These are phyloP conservation scores for Glyphotaelius pellucidus DNA, from an alignment of 2,888 invertebrate species.

Conservation along the genomic window DNA sequence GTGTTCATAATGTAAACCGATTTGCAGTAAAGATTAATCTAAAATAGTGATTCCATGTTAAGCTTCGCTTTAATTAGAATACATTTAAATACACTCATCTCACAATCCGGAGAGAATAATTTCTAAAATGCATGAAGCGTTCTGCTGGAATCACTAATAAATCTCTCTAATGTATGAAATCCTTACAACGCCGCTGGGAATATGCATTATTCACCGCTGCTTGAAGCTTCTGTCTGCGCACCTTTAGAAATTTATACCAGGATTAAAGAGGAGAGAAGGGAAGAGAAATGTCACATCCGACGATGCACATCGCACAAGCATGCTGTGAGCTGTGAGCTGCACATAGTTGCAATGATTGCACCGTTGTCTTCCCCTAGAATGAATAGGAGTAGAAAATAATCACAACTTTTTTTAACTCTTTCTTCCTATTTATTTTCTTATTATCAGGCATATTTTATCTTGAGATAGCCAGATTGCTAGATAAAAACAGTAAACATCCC, in stretches of 20 bases:
- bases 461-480: neutral
- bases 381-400: neutral
- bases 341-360: conserved; percentile 21
- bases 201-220: conserved; percentile 22
- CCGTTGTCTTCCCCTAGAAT: conserved; percentile 13
- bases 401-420: neutral
- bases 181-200: conserved; percentile 7
- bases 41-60: too few species aligned
- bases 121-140: too few species aligned
- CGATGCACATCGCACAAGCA: neutral
- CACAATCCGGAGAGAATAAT: too few species aligned
- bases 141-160: neutral
- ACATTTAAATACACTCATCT: too few species aligned
- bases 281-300: conserved; percentile 26
- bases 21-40: too few species aligned
- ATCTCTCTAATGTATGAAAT: conserved; percentile 17
- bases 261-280: neutral
- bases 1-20: too few species aligned
- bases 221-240: conserved; percentile 18
- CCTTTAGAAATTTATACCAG: conserved; percentile 35
- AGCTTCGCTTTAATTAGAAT: too few species aligned
- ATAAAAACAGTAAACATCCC: conserved; percentile 22
- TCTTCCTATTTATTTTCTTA: too few species aligned
- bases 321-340: too few species aligned
- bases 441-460: conserved; percentile 19